These are phyloP conservation scores for Rhineura floridana DNA, from an alignment of 2,113 vertebrate genomes.

Conservation along the genomic window DNA sequence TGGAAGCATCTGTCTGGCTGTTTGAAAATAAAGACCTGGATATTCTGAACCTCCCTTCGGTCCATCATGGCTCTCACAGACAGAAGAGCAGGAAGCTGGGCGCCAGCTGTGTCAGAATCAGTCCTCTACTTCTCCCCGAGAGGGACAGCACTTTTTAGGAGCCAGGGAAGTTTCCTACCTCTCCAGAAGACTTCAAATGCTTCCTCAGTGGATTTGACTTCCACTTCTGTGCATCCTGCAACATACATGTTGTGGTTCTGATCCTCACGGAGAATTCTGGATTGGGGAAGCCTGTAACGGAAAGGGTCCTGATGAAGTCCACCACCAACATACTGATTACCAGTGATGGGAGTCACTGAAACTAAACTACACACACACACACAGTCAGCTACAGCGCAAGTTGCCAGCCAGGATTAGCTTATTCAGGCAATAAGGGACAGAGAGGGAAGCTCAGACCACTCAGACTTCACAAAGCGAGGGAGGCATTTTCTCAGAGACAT, in stretches of 20 bases:
- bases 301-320: neutral
- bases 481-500: slow-evolving; percentile 32
- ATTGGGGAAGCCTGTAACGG: slow-evolving; percentile 88
- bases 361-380: neutral
- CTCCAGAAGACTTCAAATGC: slow-evolving; percentile 95
- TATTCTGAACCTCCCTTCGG: neutral
- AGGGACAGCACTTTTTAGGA: neutral
- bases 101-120: no score
- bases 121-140: no score
- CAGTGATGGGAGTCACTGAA: neutral
- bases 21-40: neutral
- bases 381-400: neutral
- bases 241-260: slow-evolving; percentile 98
- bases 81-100: no score
- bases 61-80: neutral
- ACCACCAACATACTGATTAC: neutral
- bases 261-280: slow-evolving; percentile 92
- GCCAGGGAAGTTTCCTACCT: slow-evolving; percentile 75
- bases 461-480: slow-evolving; percentile 3
- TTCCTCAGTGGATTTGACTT: slow-evolving; percentile 94
- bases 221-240: slow-evolving; percentile 91
- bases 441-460: neutral
- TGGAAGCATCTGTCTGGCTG: neutral
- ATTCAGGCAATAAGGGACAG: slow-evolving; percentile 5
- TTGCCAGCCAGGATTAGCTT: neutral